Evolutionary conservation across 2,113 vertebrate genomes (phyloP), one percentile per base, ranked within the genome.

Genomic region (Zosterops lateralis): DNA sequence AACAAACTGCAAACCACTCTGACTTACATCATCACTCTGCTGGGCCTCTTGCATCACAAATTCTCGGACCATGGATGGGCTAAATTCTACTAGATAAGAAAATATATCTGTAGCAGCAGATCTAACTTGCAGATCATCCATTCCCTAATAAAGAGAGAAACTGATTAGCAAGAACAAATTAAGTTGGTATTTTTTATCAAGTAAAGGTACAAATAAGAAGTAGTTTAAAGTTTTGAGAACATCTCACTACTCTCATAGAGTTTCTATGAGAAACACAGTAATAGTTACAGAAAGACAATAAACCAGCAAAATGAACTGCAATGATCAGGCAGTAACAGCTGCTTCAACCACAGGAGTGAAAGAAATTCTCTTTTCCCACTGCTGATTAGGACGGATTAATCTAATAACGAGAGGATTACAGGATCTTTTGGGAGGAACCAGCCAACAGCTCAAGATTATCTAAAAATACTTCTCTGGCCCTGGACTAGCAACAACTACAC

Each of bases 41-140:
- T 99, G 99, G 25, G 99, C 99, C 94, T 99, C 99, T 96, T 99
- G 99, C 99, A 99, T 99, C 91, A 99, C 98, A 98, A 99, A 99
- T 96, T 99, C 99, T 78, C 99, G 97, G 84, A 99, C 99, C 99
- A 99, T 99, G 84, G 99, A 99, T 94, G 99, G 99, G 97, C 99
- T 99, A 97, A 99, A 99, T 96, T 99, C 99, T 98, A 99, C 99
- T 95, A 99, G 98, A 97, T 99, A 99, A 86, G 99, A 99, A 98
- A 99, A 99, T 98, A 99, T 99, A 97, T 99, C 99, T 81, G 99
- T 99, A 89, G 99, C 99, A 96, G 99, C 99, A 85, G 98, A 98
- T 97, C 99, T 98, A 95, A 99, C 99, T 97, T 99, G 99, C 93
- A 99, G 97, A 97, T 99, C 99, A 89, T 99, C 99, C 99, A 99